Evolutionary conservation across 2,888 invertebrate genomes (phyloP), one percentile per base, ranked within the genome.

Genomic region (Plusia festucae): DNA sequence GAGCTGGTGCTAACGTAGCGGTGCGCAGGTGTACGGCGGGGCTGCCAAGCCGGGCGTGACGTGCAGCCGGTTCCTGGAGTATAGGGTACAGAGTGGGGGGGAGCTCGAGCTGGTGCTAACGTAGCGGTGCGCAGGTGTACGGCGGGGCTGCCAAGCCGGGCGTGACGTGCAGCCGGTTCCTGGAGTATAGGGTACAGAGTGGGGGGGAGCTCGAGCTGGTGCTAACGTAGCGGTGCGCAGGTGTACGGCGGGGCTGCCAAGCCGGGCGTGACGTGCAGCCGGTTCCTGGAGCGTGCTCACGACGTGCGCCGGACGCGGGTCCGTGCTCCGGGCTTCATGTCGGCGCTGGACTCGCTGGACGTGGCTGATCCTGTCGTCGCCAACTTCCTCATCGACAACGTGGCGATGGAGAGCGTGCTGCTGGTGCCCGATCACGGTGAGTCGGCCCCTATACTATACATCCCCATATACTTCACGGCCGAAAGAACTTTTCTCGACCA

Each of bases 311-410:
- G 76, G 0, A 85, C 93, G 75, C 87, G 93, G 51, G 96, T 96
- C 46, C 83, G 88, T 13, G 94, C 95, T 3, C 65, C 82, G 1
- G 87, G 88, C 1, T 95, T 95, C 84, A 65, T 81, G 0, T 96
- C 95, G 65, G 92, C 99, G 15, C 95, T 98, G 58, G 96, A 98
- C 83, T 95, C 97, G 68, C 95, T 99, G 62, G 96, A 96, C 68
- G 96, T 98, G 62, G 90, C 95, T 4, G 97, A 98, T 93, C 96
- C 97, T 0, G 96, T 98, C 15, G 96, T 99, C 1, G 96, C 97
- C 78, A 99, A 99, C 95, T 97, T 96, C 85, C 95, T 99, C 32
- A 97, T 99, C 62, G 99, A 99, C 94, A 97, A 97, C 84, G 82
- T 95, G 11, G 89, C 91, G 53, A 93, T 98, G 58, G 99, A 99